Conservation (phyloP, 2,888 invertebrate genomes). For the Acrobasis consociella region DNA sequence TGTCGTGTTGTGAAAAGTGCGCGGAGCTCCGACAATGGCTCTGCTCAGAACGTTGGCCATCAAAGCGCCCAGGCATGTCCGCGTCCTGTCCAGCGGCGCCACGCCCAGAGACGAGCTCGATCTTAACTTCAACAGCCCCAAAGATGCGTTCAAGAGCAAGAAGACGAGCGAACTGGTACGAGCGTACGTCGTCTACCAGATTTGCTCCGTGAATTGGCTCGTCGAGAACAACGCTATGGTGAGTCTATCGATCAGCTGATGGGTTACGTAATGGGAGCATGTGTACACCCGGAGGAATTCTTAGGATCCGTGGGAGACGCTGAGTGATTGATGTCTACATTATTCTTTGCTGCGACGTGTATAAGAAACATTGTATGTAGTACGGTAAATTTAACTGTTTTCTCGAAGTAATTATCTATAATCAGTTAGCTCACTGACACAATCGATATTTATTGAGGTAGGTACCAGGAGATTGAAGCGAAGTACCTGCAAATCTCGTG, state of each 20-base stretch:
- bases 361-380: background rate
- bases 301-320: conserved; percentile 34
- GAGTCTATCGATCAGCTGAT: conserved; percentile 65
- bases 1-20: conserved; percentile 54
- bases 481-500: conserved; percentile 36
- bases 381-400: conserved; percentile 18
- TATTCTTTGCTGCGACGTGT: background rate
- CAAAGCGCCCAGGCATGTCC: conserved; percentile 61
- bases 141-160: conserved; percentile 97
- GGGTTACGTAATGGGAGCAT: conserved; percentile 64
- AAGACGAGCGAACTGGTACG: conserved; percentile 95
- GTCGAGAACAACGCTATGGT: conserved; percentile 97
- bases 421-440: background rate
- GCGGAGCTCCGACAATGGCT: conserved; percentile 70
- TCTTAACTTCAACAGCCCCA: conserved; percentile 92
- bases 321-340: conserved; percentile 34
- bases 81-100: conserved; percentile 53
- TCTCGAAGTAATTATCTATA: conserved; percentile 6
- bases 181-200: conserved; percentile 94
- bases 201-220: conserved; percentile 93
- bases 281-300: conserved; percentile 54
- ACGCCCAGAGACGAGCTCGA: conserved; percentile 87
- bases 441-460: conserved; percentile 27
- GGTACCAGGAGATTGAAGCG: conserved; percentile 38
- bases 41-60: conserved; percentile 71